phyloP scores from a whole-genome alignment of 2,888 invertebrate genomes.

The Nebria brevicollis region DNA sequence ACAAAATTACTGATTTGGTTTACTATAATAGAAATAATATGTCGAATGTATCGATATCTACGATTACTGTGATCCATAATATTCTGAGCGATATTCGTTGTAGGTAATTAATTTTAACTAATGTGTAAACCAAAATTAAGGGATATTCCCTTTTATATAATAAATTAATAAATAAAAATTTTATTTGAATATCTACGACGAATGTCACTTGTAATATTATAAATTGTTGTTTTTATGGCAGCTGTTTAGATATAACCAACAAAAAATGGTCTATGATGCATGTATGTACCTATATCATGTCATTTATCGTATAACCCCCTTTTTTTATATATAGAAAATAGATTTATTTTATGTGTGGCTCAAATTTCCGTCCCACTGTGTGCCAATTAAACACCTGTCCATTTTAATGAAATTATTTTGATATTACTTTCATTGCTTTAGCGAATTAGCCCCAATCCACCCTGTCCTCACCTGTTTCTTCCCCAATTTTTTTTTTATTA shows the following conservation, averaged over 20 bases:
- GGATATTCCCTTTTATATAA: conserved; percentile 12
- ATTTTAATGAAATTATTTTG: not conserved
- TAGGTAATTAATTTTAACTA: conserved; percentile 22
- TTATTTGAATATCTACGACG: conserved; percentile 25
- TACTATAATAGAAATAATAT: conserved; percentile 35
- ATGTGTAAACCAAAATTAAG: conserved; percentile 24
- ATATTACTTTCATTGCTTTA: conserved; percentile 9
- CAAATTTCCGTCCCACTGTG: conserved; percentile 47
- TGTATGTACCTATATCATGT: conserved; percentile 8
- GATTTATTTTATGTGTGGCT: conserved; percentile 42
- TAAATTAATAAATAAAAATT: not conserved
- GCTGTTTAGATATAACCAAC: conserved; percentile 30
- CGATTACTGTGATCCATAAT: conserved; percentile 44
- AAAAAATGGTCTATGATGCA: conserved; percentile 22
- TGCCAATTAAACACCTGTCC: conserved; percentile 42
- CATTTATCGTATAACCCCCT: not conserved
- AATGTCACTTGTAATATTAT: conserved; percentile 35
- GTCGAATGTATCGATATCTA: conserved; percentile 42
- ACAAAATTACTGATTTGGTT: conserved; percentile 21
- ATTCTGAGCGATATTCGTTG: conserved; percentile 42
- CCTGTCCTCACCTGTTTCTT: not conserved
- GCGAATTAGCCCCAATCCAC: not conserved
- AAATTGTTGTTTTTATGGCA: conserved; percentile 42
- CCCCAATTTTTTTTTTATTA: not conserved
- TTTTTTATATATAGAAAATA: conserved; percentile 1